Evolutionary conservation across 2,797 vertebrate species (phyloP), one percentile per base, ranked within the genome.

Genomic region (Danio choprae): DNA sequence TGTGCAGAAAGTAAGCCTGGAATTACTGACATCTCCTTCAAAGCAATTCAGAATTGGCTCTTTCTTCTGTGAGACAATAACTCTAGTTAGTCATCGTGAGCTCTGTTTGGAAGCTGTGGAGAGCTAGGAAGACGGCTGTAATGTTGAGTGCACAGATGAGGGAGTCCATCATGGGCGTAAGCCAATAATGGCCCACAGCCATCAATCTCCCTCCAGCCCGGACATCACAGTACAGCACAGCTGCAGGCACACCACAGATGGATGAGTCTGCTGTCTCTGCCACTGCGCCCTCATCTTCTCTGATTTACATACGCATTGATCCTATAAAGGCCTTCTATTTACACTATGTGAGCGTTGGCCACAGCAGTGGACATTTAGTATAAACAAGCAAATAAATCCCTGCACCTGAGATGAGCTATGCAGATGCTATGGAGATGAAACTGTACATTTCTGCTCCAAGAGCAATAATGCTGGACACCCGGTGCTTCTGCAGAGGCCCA

Each of bases 231-330:
- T 40, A 56, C 62, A 65, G 18, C 69, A 71, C 16, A 11, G 50
- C 58, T 75, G 63, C 75, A 71, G 51, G 60, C 12, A 16, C 43
- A 43, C 63, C n/a, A 64, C 64, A 78, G 74, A 84, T 15, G 18
- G 71, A 84, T 22, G 48, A 79, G 79, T 65, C 60, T 63, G 38
- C 81, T 82, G 48, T 51, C 74, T 44, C 41, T 56, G 59, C 77
- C 43, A 48, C 68, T 48, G 50, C 20, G 16, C 29, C 74, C 70
- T 69, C 74, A 80, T 81, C 50, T 69, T 80, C 77, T 74, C 73
- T 77, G 71, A 82, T 81, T 62, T 75, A 74, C 80, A 84, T 86
- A 81, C 80, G 50, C 81, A 86, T 84, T 56, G 81, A 88, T 84
- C 79, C 36, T 63, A 80, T 40, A 64, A 44, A 16, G 41, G 56